These are phyloP conservation scores for Larimichthys polyactis DNA, from an alignment of 2,113 vertebrate species.

Conservation along the genomic window DNA sequence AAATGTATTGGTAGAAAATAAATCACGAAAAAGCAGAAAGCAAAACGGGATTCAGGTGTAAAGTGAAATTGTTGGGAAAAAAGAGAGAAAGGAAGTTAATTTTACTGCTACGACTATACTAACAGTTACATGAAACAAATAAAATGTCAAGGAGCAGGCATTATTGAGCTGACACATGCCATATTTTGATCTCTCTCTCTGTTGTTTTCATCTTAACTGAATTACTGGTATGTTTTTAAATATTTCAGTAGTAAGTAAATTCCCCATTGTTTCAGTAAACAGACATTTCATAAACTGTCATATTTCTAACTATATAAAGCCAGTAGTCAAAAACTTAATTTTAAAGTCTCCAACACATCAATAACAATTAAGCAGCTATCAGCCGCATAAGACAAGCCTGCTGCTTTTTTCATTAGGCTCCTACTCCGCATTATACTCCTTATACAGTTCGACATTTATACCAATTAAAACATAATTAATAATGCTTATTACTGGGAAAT, in stretches of 20 bases:
- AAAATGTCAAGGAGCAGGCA: constrained; percentile 7
- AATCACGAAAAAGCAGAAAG: background rate
- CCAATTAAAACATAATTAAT: constrained; percentile 87
- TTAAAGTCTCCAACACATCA: constrained; percentile 74
- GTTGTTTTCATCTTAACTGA: background rate
- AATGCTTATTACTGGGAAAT: constrained; percentile 83
- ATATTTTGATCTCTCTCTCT: background rate
- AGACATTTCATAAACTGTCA: constrained; percentile 8
- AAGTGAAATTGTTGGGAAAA: constrained; percentile 12
- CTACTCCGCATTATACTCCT: constrained; percentile 73
- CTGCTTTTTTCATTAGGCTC: constrained; percentile 79
- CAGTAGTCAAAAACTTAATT: constrained; percentile 31
- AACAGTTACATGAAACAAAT: constrained; percentile 13
- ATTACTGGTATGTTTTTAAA: background rate
- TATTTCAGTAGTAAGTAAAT: constrained; percentile 26
- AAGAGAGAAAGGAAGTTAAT: constrained; percentile 3
- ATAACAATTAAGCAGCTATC: constrained; percentile 84
- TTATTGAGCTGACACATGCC: constrained; percentile 11
- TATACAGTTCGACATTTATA: constrained; percentile 82
- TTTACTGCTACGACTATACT: constrained; percentile 20
- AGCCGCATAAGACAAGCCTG: constrained; percentile 64
- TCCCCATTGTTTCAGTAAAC: background rate
- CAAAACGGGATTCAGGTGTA: constrained; percentile 13
- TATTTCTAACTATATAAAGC: constrained; percentile 29
- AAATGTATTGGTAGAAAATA: constrained; percentile 1